Percentiles rank a stretch among this genome's conserved stretches.
Evolutionary conservation across 1,140 invertebrate genomes (phyloP).

Genomic region (Augochlora pura): DNA sequence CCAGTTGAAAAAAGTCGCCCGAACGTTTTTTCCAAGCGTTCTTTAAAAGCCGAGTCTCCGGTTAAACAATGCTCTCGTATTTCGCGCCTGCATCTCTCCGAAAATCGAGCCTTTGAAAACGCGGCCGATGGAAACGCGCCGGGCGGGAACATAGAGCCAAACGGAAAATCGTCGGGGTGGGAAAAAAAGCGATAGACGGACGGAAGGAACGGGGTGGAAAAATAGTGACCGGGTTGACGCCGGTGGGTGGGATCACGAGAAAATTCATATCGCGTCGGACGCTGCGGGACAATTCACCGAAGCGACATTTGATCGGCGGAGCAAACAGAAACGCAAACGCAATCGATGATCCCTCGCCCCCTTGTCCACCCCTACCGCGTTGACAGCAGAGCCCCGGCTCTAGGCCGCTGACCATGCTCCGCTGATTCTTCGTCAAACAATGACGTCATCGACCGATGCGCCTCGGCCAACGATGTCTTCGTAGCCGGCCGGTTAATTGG

Average conservation of each 20-base stretch:
- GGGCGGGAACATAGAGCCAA: no score
- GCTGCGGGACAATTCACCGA: conserved; percentile 51
- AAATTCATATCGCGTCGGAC: conserved; percentile 62
- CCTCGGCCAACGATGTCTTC: conserved; percentile 3
- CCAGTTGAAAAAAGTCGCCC: no score
- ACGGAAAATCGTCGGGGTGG: background rate
- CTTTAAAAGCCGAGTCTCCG: no score
- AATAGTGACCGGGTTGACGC: background rate
- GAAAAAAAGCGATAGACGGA: background rate
- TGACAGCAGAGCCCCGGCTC: background rate
- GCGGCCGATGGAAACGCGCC: no score
- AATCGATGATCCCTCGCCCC: conserved; percentile 39
- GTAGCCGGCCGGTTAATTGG: conserved; percentile 26
- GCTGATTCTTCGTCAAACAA: conserved; percentile 48
- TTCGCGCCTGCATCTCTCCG: no score
- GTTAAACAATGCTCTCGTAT: no score
- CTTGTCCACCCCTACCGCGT: no score
- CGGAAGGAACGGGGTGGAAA: background rate
- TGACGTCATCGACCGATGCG: conserved; percentile 41
- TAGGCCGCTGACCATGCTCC: background rate
- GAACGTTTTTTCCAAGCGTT: no score
- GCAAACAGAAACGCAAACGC: conserved; percentile 51
- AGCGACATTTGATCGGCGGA: conserved; percentile 60
- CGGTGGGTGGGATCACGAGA: conserved; percentile 22
- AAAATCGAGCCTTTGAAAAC: no score